Conservation (phyloP, 2,797 vertebrate species). For the Apodemus agrarius region DNA sequence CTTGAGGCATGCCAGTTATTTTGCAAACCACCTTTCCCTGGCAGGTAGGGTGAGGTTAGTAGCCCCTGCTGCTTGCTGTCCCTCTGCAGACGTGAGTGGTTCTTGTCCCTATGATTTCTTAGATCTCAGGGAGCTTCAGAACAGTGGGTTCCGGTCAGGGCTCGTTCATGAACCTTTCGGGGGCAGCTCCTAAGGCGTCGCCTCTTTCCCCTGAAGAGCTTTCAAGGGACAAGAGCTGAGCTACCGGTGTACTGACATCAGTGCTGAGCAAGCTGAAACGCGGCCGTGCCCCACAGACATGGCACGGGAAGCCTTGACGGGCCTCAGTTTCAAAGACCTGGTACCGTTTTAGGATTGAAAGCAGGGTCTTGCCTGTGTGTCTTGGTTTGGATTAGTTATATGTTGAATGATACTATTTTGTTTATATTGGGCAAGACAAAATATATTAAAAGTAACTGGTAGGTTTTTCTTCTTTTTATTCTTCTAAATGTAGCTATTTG, state of each 20-base stretch:
- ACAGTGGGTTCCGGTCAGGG: background rate
- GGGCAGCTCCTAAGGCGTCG: background rate
- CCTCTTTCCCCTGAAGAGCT: background rate
- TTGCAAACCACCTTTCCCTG: too few species aligned
- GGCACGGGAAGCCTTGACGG: rapidly evolving
- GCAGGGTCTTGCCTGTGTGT: background rate
- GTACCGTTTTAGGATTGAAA: background rate
- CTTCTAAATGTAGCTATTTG: constrained; percentile 10
- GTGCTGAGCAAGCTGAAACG: background rate
- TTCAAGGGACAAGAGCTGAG: background rate
- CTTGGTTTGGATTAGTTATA: background rate
- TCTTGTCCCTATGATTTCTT: background rate
- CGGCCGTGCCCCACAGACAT: background rate
- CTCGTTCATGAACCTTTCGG: background rate
- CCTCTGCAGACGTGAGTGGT: background rate
- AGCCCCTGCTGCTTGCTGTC: too few species aligned
- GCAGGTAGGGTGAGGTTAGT: too few species aligned
- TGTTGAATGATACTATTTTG: background rate
- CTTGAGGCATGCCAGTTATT: too few species aligned
- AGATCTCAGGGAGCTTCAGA: background rate
- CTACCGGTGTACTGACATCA: rapidly evolving
- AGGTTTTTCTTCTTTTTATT: background rate
- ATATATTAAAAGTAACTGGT: constrained; percentile 1
- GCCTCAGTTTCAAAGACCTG: background rate
- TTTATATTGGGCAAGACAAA: background rate